A percentile compares a stretch with the other conserved stretches of the same genome.
Conservation (phyloP, 2,888 invertebrate species). For the Dasypolia templi region DNA sequence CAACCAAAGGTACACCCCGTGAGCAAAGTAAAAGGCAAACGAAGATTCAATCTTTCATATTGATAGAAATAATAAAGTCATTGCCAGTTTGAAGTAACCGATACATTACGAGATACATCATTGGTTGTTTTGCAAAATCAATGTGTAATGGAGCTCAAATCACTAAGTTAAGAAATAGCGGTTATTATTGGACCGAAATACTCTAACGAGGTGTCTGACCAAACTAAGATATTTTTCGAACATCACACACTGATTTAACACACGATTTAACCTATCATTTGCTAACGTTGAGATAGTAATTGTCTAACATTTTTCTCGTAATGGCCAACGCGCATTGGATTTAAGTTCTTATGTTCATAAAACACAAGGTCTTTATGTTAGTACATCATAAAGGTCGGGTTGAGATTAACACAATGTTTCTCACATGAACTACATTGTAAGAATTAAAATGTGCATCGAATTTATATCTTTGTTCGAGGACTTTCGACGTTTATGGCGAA, state of each 20-base stretch:
- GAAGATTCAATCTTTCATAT: not conserved
- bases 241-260: slow-evolving; percentile 54
- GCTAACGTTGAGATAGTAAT: slow-evolving; percentile 57
- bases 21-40: slow-evolving; percentile 3
- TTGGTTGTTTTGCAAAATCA: slow-evolving; percentile 55
- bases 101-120: slow-evolving; percentile 21
- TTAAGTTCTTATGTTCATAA: slow-evolving; percentile 57
- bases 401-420: slow-evolving; percentile 48
- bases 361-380: slow-evolving; percentile 57
- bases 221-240: slow-evolving; percentile 45
- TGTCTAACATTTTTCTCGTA: slow-evolving; percentile 68
- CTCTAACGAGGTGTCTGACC: slow-evolving; percentile 50
- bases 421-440: slow-evolving; percentile 41
- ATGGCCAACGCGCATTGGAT: slow-evolving; percentile 54
- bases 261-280: slow-evolving; percentile 53
- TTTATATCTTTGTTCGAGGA: slow-evolving; percentile 6
- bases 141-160: slow-evolving; percentile 32
- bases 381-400: slow-evolving; percentile 55
- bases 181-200: slow-evolving; percentile 50
- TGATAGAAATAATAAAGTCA: slow-evolving; percentile 18
- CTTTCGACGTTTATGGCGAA: not conserved
- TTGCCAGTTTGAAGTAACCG: slow-evolving; percentile 10
- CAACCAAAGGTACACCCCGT: not conserved
- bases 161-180: slow-evolving; percentile 44
- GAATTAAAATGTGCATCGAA: slow-evolving; percentile 29